Percentiles rank a stretch among this genome's conserved stretches.
phyloP scores from a whole-genome alignment of 2,797 vertebrate genomes.

The Momotus momota region DNA sequence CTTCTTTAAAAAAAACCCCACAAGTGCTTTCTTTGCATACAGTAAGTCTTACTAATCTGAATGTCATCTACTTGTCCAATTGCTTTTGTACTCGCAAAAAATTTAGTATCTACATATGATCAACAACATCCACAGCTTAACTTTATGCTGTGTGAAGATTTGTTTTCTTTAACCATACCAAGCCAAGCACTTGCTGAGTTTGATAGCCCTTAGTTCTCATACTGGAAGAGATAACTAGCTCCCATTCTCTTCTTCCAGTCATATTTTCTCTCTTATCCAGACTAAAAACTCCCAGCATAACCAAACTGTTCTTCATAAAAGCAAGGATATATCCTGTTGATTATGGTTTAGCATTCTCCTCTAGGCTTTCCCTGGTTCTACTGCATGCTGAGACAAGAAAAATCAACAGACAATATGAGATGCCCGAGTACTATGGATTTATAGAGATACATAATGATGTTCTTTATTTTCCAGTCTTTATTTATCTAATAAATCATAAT shows the following conservation, averaged over 20 bases:
- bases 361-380: background rate
- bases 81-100: background rate
- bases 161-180: background rate
- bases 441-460: rapidly evolving
- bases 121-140: background rate
- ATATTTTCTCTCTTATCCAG: background rate
- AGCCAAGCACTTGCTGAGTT: background rate
- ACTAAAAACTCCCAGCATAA: background rate
- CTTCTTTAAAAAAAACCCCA: background rate
- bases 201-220: background rate
- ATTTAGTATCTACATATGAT: background rate
- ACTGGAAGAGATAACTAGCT: background rate
- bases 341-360: background rate
- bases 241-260: background rate
- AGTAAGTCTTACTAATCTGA: background rate
- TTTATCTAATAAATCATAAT: background rate
- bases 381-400: background rate
- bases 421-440: background rate
- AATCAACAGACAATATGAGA: background rate
- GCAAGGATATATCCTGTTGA: background rate
- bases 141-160: background rate
- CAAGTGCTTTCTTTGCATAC: background rate
- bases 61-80: background rate
- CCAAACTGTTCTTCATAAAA: background rate
- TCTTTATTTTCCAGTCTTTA: background rate